Conservation (phyloP, 2,113 vertebrate genomes). For the Piprites chloris region DNA sequence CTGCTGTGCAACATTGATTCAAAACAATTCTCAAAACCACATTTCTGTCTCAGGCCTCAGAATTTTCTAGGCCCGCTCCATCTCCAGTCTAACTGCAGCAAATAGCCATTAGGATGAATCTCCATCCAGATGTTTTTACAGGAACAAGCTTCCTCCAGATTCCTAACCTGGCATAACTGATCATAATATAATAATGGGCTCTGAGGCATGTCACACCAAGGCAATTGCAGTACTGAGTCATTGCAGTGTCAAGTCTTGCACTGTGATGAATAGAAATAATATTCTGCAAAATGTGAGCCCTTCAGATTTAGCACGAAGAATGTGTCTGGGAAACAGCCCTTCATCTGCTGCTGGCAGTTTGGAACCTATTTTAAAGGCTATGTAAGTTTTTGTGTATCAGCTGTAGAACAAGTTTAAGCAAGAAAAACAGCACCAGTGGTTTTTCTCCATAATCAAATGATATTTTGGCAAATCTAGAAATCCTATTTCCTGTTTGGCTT, state of each 20-base stretch:
- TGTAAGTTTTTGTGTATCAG: neutral
- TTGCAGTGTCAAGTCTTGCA: neutral
- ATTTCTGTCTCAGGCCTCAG: neutral
- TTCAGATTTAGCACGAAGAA: neutral
- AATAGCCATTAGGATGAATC: neutral
- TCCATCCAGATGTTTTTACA: neutral
- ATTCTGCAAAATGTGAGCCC: neutral
- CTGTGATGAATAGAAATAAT: neutral
- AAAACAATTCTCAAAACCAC: neutral
- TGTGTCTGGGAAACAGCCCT: neutral
- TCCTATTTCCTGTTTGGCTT: neutral
- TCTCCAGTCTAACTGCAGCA: neutral
- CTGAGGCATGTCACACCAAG: neutral
- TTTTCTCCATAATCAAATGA: neutral
- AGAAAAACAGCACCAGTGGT: neutral
- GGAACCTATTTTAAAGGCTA: neutral
- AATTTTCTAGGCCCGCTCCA: neutral
- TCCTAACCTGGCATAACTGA: neutral
- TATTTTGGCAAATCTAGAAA: neutral
- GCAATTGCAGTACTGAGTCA: neutral
- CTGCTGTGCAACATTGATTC: neutral
- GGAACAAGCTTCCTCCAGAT: neutral
- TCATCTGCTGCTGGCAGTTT: neutral
- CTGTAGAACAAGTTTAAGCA: neutral
- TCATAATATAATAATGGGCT: neutral